These are phyloP conservation scores for Pantherophis alleghaniensis DNA, from an alignment of 2,797 vertebrate species.

Conservation along the genomic window DNA sequence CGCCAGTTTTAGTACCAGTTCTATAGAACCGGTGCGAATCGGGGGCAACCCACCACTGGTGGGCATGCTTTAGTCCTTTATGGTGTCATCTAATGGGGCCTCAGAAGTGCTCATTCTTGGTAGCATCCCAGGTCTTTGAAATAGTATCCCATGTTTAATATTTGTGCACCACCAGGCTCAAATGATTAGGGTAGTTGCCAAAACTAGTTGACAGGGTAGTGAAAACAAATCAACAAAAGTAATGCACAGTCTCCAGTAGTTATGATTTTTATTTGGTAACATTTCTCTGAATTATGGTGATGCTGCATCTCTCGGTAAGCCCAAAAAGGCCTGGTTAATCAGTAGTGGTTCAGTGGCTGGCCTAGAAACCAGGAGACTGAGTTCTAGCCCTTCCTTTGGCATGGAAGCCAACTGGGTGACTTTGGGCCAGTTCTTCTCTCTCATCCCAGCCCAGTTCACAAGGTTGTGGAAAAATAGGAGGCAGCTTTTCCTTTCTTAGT, in stretches of 20 bases:
- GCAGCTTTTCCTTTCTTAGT: neutral
- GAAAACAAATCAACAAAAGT: neutral
- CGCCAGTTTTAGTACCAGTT: too few relatives aligned
- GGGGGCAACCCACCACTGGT: too few relatives aligned
- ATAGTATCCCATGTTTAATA: neutral
- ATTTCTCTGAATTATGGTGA: neutral
- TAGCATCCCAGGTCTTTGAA: neutral
- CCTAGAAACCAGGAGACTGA: neutral
- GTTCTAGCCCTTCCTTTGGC: neutral
- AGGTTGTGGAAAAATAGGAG: neutral
- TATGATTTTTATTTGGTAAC: neutral
- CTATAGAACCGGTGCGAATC: too few relatives aligned
- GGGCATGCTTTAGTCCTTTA: neutral
- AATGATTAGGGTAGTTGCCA: neutral
- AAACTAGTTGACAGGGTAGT: neutral
- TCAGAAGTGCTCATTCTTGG: neutral
- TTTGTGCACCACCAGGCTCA: neutral
- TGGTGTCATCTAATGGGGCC: neutral
- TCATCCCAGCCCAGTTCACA: neutral
- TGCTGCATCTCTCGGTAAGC: neutral
- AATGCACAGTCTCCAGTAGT: neutral
- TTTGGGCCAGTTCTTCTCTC: neutral
- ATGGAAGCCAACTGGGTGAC: neutral
- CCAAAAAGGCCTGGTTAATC: neutral
- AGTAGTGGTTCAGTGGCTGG: neutral